Evolutionary conservation across 2,888 invertebrate genomes (phyloP), one percentile per base, ranked within the genome.

Genomic region (Portevinia maculata): DNA sequence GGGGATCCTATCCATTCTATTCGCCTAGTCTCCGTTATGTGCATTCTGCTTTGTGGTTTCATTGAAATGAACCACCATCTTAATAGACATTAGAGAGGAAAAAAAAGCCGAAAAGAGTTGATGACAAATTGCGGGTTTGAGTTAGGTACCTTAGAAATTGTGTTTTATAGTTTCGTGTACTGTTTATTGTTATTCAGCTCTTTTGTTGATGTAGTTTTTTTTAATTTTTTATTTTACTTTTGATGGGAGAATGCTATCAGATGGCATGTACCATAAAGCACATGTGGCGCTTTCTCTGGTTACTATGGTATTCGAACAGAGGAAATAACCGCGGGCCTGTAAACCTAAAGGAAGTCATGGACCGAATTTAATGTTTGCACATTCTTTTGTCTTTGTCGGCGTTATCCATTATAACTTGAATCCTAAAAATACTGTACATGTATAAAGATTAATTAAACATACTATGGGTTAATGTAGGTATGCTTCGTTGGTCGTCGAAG

Each of bases 71-170:
- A 57, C 57, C 75, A 59, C 57, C 17, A 46, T 53, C 73, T 37
- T 64, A 76, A 62, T 55, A 55, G 60, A 57, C 34, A 53, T 52
- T 69, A 60, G 73, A 53, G 59, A 60, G 52, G 59, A 32, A 52
- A 37, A 52, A 65, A 65, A 60, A 71, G 30, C 74, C 53, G 50
- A 60, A 79, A 74, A 67, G 74, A 57, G 59, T 62, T 60, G 70
- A 60, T 73, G 65, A 79, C 59, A 79, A 67, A 73, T 67, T 74
- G 67, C 8, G 32, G 60, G 60, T 62, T 78, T 79, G 60, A 67
- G 79, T 48, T 67, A 65, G 78, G 55, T 67, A 74, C 55, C 74
- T 55, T 60, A 50, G 55, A 60, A 48, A 74, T 60, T 53, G 34
- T 64, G 41, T 65, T 78, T 17, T 46, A 44, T 52, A 34, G 41